Evolutionary conservation across 2,113 vertebrate species (phyloP).

Genomic region (Tamias sibiricus): DNA sequence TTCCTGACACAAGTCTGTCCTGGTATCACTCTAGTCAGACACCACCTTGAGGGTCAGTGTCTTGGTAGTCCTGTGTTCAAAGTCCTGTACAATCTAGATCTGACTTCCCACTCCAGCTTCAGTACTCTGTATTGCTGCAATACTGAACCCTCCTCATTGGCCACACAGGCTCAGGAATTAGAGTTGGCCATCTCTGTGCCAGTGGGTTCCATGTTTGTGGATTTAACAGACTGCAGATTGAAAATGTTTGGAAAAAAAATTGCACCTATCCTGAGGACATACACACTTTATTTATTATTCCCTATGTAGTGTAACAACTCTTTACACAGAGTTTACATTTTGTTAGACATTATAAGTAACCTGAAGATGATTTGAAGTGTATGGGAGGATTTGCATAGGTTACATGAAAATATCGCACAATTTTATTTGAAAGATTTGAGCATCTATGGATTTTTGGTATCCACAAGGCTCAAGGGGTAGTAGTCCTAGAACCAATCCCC

Average conservation of each 20-base stretch:
- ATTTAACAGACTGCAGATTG: background rate
- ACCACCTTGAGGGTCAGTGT: background rate
- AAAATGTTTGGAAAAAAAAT: background rate
- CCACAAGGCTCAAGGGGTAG: background rate
- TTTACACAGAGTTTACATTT: too few relatives aligned
- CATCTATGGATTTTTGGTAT: background rate
- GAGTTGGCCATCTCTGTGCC: background rate
- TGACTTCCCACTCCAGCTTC: background rate
- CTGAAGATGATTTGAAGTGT: background rate
- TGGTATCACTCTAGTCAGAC: background rate
- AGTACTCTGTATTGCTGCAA: rapidly evolving
- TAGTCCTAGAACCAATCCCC: background rate
- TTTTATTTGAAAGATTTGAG: background rate
- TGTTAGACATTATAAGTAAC: background rate
- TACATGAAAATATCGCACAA: background rate
- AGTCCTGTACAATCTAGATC: background rate
- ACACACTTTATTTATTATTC: background rate
- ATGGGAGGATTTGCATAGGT: background rate
- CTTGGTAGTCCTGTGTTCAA: background rate
- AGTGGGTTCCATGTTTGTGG: background rate
- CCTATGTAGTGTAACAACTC: background rate
- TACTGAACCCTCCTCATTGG: background rate
- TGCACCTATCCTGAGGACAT: background rate
- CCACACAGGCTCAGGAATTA: background rate
- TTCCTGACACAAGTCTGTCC: background rate